Evolutionary conservation across 1,140 invertebrate species (phyloP).

Genomic region (Drosophila sproati): DNA sequence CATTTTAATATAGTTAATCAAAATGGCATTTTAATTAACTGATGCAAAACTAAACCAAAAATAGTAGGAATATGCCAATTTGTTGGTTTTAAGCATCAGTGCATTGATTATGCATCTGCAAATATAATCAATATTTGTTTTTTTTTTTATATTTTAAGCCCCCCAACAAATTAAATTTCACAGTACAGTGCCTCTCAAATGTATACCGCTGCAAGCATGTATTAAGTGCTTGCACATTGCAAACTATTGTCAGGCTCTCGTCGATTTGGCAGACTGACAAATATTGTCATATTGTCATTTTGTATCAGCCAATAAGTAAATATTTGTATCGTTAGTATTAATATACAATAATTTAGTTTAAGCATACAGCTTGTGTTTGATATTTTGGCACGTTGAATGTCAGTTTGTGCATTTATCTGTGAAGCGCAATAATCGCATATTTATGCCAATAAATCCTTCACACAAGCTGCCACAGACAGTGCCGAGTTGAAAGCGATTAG

Average conservation of each 20-base stretch:
- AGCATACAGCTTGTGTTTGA: constrained; percentile 26
- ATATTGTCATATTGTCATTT: constrained; percentile 55
- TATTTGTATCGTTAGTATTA: constrained; percentile 22
- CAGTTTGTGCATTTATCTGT: constrained; percentile 48
- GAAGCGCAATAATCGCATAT: constrained; percentile 38
- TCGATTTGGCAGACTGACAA: constrained; percentile 23
- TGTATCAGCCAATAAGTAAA: constrained; percentile 23
- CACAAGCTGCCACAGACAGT: background rate
- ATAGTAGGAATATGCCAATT: constrained; percentile 1
- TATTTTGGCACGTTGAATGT: constrained; percentile 35
- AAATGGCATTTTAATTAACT: constrained; percentile 12
- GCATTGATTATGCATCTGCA: background rate
- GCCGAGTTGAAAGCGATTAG: constrained; percentile 22
- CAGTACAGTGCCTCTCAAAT: constrained; percentile 33
- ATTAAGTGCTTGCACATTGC: constrained; percentile 2
- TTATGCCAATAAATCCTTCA: constrained; percentile 33
- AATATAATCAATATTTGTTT: constrained; percentile 9
- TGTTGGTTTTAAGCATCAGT: no score
- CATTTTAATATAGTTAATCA: background rate
- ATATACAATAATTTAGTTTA: constrained; percentile 20
- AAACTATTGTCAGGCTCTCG: constrained; percentile 8
- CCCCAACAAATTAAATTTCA: constrained; percentile 47
- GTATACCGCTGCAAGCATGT: constrained; percentile 1
- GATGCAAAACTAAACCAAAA: background rate
- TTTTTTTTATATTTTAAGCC: background rate